A percentile compares a stretch with the other conserved stretches of the same genome.
Evolutionary conservation across 2,797 vertebrate genomes (phyloP).

Genomic region (Acanthis flammea): DNA sequence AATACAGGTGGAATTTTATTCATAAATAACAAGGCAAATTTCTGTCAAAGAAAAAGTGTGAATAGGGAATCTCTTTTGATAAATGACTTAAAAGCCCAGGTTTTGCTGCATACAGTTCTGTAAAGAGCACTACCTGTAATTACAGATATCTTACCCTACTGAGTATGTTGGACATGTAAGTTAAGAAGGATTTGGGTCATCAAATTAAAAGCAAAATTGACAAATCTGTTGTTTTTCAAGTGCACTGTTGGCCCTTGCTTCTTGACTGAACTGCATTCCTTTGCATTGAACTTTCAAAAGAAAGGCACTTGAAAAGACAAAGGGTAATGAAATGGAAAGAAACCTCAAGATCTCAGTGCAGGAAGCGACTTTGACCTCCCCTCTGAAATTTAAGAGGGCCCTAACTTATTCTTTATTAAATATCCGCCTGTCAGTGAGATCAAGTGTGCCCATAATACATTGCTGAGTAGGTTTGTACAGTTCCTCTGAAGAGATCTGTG

Average conservation of each 20-base stretch:
- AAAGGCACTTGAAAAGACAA: background rate
- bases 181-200: background rate
- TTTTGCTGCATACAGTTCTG: background rate
- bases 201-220: background rate
- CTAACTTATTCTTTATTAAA: background rate
- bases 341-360: background rate
- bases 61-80: background rate
- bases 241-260: background rate
- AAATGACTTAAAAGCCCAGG: background rate
- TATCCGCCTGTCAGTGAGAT: background rate
- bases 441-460: background rate
- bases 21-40: background rate
- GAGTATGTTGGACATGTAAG: background rate
- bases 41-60: background rate
- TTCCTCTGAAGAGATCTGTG: background rate
- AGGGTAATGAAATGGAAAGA: background rate
- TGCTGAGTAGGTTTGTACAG: background rate
- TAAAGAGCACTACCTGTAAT: background rate
- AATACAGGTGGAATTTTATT: background rate
- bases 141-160: background rate
- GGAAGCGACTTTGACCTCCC: background rate
- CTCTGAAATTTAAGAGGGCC: background rate
- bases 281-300: background rate
- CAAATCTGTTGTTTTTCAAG: background rate
- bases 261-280: accelerated